These are phyloP conservation scores for Pipistrellus pygmaeus DNA, from an alignment of 2,797 vertebrate species.

Conservation along the genomic window DNA sequence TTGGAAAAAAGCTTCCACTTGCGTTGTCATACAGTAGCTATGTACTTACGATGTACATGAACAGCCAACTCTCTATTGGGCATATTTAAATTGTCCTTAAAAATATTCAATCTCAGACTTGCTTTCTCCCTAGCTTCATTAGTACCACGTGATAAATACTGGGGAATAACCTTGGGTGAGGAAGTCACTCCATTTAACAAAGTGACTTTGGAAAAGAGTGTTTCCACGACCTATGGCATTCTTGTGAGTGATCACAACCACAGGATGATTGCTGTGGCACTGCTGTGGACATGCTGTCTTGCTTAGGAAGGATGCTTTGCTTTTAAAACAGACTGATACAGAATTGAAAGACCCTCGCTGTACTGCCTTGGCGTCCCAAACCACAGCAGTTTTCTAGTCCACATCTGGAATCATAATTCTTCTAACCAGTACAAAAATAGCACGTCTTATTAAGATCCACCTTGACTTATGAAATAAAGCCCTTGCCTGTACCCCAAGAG, in stretches of 20 bases:
- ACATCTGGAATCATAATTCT: slow-evolving; percentile 61
- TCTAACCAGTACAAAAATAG: slow-evolving; percentile 53
- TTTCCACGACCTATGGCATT: not conserved
- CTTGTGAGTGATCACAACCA: not conserved
- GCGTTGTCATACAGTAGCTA: not conserved
- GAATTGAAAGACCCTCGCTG: not conserved
- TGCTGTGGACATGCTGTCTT: not conserved
- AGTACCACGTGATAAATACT: not conserved
- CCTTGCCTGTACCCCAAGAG: slow-evolving; percentile 68
- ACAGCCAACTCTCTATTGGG: not conserved
- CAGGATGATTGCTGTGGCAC: not conserved
- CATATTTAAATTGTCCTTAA: not conserved
- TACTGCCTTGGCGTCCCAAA: not conserved
- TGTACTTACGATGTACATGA: not conserved
- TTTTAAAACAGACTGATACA: not conserved
- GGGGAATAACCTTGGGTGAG: not conserved
- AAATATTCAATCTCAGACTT: not conserved
- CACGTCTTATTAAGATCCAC: slow-evolving; percentile 61
- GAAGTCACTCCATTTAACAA: not conserved
- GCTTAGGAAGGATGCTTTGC: not conserved
- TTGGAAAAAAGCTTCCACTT: not conserved
- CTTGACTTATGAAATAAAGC: slow-evolving; percentile 76
- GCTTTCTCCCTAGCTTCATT: not conserved
- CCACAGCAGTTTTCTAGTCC: not conserved
- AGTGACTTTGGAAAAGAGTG: not conserved